Evolutionary conservation across 2,113 vertebrate genomes (phyloP).

Genomic region (Alligator sinensis): DNA sequence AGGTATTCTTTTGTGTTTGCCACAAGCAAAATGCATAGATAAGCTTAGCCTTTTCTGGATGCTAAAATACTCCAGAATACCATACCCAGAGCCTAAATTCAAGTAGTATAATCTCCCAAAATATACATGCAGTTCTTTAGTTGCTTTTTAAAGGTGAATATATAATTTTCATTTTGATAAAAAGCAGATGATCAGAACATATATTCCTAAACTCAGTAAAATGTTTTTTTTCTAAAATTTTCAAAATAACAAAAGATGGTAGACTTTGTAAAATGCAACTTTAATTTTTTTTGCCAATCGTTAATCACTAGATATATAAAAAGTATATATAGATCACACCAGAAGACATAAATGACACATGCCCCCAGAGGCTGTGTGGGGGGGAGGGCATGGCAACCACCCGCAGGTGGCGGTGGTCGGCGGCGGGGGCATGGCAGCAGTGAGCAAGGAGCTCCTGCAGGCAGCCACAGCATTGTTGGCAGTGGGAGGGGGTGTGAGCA

Average conservation of each 20-base stretch:
- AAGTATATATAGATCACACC: neutral
- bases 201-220: neutral
- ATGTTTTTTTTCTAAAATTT: too few species aligned
- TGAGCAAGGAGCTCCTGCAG: too few species aligned
- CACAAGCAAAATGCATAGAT: neutral
- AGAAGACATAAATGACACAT: neutral
- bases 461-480: too few species aligned
- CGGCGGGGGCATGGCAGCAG: too few species aligned
- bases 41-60: neutral
- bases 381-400: too few species aligned
- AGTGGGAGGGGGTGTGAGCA: too few species aligned
- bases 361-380: too few species aligned
- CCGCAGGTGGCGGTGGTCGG: too few species aligned
- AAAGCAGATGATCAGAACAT: neutral
- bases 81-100: neutral
- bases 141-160: neutral
- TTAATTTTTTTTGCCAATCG: too few species aligned
- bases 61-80: neutral
- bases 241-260: too few species aligned
- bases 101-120: neutral
- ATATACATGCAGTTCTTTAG: neutral
- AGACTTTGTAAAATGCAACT: too few species aligned
- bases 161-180: neutral
- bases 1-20: neutral
- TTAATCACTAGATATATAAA: too few species aligned